Base-by-base conservation (phyloP, 2,888 invertebrate genomes). In the Phrixothrix hirtus region DNA sequence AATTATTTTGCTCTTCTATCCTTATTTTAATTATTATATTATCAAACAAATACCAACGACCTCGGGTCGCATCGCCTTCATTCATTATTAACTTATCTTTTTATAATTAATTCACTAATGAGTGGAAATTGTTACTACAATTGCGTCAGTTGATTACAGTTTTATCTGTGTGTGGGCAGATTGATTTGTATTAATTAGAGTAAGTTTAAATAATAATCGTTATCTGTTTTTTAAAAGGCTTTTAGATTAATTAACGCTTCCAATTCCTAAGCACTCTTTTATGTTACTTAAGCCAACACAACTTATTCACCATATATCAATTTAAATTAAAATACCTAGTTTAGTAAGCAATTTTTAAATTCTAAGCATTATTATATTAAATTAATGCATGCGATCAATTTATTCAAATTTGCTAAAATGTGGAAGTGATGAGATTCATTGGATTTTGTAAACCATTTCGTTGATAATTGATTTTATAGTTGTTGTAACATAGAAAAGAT, bases 61-160 rank as follows among this genome's bases (percentile, higher is more conserved):
- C 61, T 41, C 55, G 59, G 45, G 58, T 61, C 57, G n/a, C n/a
- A n/a, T n/a, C n/a, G 53, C 56, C 58, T 61, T 57, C 63, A 63
- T 65, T 63, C 65, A 62, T 51, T 59, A 57, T 57, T 54, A 61
- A 65, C 58, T 65, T 65, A 66, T 65, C 64, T 59, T 43, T 45
- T 46, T 57, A 61, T 65, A 68, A 67, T 68, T 67, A 67, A 64
- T 62, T 67, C 64, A 58, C 61, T 68, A 68, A 68, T 65, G 65
- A 67, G 64, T 65, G 61, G 64, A 64, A 67, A 67, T 65, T 61
- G 63, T 68, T 66, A 65, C 61, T 60, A 65, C 61, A 62, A 62
- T 64, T 68, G 65, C 68, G 67, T 67, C 66, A 65, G 59, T 58
- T 55, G 54, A 55, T 55, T 47, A 42, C 15, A 34, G 47, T 43